Evolutionary conservation across 2,113 vertebrate species (phyloP).

Genomic region (Oncorhynchus mykiss): DNA sequence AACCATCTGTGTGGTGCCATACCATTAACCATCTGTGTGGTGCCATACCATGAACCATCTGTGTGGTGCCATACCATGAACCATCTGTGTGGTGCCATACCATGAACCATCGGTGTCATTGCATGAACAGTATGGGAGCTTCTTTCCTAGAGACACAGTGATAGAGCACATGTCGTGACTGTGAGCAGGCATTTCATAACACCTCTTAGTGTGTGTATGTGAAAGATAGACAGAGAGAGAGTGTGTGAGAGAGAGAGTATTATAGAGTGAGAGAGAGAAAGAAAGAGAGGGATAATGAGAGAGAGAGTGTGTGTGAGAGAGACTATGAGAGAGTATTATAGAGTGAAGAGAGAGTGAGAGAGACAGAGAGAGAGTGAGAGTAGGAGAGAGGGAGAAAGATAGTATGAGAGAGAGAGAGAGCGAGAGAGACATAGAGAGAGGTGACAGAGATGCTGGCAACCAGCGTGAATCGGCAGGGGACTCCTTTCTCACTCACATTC

Average conservation of each 20-base stretch:
- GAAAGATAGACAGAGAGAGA: neutral
- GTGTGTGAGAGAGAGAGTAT: neutral
- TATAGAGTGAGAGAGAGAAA: conserved; percentile 11
- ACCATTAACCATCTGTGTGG: too few relatives aligned
- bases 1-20: too few relatives aligned
- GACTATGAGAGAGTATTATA: too few relatives aligned
- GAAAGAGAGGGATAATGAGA: neutral
- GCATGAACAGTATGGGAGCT: neutral
- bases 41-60: too few relatives aligned
- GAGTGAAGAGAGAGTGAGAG: too few relatives aligned
- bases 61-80: too few relatives aligned
- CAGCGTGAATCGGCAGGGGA: conserved; percentile 1
- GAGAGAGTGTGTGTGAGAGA: neutral
- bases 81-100: too few relatives aligned
- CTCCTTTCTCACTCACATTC: neutral
- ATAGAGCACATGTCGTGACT: neutral
- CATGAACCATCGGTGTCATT: too few relatives aligned
- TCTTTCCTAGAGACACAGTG: neutral
- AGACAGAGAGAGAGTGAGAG: too few relatives aligned
- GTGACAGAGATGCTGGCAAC: neutral
- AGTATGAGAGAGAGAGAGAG: neutral
- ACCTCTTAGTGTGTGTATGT: neutral
- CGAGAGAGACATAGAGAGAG: neutral
- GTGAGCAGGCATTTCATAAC: neutral
- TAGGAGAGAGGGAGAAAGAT: neutral